A percentile compares a stretch with the other conserved stretches of the same genome.
Conservation (phyloP, 2,888 invertebrate species). For the Cepaea hortensis region DNA sequence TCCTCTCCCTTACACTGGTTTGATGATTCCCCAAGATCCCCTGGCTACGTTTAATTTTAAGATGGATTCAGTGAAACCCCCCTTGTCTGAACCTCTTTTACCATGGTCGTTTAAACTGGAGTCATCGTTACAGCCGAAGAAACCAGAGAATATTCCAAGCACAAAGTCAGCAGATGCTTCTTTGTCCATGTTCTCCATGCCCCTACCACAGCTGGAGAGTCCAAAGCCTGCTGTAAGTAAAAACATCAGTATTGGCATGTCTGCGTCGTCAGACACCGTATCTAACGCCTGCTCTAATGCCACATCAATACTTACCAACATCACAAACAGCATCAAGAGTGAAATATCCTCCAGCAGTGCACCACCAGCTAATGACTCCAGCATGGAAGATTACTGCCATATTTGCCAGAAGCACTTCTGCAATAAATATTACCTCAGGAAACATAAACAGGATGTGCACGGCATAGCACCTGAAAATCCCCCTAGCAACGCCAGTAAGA, state of each 20-base stretch:
- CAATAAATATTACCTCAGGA: conserved; percentile 77
- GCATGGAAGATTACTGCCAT: conserved; percentile 77
- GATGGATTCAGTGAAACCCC: conserved; percentile 51
- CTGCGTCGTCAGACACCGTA: conserved; percentile 5
- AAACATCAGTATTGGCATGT: background rate
- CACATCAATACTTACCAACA: conserved; percentile 51
- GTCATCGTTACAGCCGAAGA: conserved; percentile 24
- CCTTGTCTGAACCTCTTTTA: conserved; percentile 51
- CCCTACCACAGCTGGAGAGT: conserved; percentile 35
- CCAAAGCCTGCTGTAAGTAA: conserved; percentile 6
- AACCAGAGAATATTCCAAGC: background rate
- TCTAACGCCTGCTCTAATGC: conserved; percentile 55
- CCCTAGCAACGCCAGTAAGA: conserved; percentile 67
- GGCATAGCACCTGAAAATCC: conserved; percentile 74
- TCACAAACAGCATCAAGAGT: conserved; percentile 46
- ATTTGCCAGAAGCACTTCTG: conserved; percentile 77
- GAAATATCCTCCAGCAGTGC: conserved; percentile 57
- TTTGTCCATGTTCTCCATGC: conserved; percentile 1
- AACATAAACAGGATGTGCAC: conserved; percentile 77
- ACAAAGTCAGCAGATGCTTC: conserved; percentile 20
- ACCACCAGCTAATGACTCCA: conserved; percentile 56
- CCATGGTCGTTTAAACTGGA: conserved; percentile 51
- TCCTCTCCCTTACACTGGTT: conserved; percentile 57
- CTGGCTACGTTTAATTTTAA: conserved; percentile 56
- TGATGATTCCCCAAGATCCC: conserved; percentile 63